Conservation (phyloP, 2,888 invertebrate species). For the Willowsia nigromaculata region DNA sequence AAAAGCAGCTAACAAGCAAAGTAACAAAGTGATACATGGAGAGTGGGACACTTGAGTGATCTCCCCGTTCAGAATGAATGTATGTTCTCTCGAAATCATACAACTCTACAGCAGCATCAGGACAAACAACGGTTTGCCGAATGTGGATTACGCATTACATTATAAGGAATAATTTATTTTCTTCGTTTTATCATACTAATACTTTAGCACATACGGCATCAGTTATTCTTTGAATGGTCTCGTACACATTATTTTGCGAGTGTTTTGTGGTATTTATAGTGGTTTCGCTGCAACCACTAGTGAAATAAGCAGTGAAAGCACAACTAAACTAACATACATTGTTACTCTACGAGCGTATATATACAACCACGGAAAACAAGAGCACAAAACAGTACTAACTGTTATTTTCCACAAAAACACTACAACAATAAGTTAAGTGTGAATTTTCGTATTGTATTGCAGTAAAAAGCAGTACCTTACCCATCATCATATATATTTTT, state of each 20-base stretch:
- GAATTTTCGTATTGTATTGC: not conserved
- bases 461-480: not conserved
- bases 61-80: not conserved
- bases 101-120: not conserved
- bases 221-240: constrained; percentile 44
- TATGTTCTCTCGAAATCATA: not conserved
- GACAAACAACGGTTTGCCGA: not conserved
- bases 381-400: constrained; percentile 43
- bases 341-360: not conserved
- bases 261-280: not conserved
- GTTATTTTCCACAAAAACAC: constrained; percentile 22
- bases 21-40: not conserved
- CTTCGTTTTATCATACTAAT: not conserved
- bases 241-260: not conserved
- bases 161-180: constrained; percentile 8
- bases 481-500: not conserved
- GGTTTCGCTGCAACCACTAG: not conserved
- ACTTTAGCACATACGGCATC: too few relatives aligned
- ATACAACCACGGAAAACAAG: constrained; percentile 23
- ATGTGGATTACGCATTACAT: not conserved
- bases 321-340: not conserved
- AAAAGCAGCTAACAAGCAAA: not conserved
- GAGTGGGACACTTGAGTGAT: not conserved
- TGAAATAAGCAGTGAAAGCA: constrained; percentile 31
- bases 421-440: not conserved